Evolutionary conservation across 2,888 invertebrate genomes (phyloP).

Genomic region (Allacma fusca): DNA sequence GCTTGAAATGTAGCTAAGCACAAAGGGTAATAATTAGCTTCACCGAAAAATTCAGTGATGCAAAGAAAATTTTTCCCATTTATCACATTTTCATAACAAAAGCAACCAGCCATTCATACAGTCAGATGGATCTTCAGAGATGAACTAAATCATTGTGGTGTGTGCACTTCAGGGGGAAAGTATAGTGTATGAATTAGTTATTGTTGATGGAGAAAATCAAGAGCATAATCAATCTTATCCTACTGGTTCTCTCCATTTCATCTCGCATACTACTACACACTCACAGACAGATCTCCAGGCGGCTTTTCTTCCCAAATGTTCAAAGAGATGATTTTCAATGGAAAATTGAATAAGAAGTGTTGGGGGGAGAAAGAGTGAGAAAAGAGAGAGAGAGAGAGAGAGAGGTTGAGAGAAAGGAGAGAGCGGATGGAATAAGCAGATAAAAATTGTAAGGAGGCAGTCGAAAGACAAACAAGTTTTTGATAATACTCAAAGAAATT

Average conservation of each 20-base stretch:
- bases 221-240: slow-evolving; percentile 40
- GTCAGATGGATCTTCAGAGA: not conserved
- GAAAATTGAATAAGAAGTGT: slow-evolving; percentile 26
- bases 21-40: slow-evolving; percentile 29
- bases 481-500: slow-evolving; percentile 24
- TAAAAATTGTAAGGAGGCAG: slow-evolving; percentile 18
- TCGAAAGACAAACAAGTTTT: slow-evolving; percentile 44
- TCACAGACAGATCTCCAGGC: not conserved
- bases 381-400: slow-evolving; percentile 25
- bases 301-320: slow-evolving; percentile 27
- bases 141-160: not conserved
- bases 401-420: slow-evolving; percentile 24
- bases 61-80: slow-evolving; percentile 37
- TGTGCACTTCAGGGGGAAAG: not conserved
- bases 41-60: slow-evolving; percentile 20
- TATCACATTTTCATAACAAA: slow-evolving; percentile 28
- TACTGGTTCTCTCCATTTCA: not conserved
- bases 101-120: not conserved
- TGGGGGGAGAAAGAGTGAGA: slow-evolving; percentile 23
- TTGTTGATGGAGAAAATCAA: slow-evolving; percentile 40
- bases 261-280: not conserved
- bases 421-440: not conserved
- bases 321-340: slow-evolving; percentile 37
- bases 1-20: not conserved
- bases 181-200: slow-evolving; percentile 36